Conservation (phyloP, 2,113 vertebrate species). For the Mola mola region DNA sequence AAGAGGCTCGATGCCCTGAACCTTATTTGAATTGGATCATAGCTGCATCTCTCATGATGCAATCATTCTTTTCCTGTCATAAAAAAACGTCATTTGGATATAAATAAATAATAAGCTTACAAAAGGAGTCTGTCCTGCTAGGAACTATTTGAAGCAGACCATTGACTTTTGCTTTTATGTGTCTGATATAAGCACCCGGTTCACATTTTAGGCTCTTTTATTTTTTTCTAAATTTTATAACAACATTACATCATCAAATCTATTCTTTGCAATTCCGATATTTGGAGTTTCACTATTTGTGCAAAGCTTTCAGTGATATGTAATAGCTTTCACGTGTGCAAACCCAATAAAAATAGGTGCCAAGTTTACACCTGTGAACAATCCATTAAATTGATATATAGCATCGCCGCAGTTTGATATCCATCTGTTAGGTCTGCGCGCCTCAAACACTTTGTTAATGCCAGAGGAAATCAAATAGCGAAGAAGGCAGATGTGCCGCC, state of each 20-base stretch:
- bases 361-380: constrained; percentile 14
- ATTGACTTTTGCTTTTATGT: no score
- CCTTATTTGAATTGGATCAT: constrained; percentile 56
- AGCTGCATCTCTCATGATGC: constrained; percentile 11
- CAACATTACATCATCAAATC: constrained; percentile 25
- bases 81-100: constrained; percentile 26
- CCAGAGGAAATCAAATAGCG: constrained; percentile 42
- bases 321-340: constrained; percentile 6
- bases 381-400: constrained; percentile 14
- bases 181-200: no score
- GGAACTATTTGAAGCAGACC: background rate
- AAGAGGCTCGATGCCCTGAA: constrained; percentile 24
- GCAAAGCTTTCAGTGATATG: constrained; percentile 7
- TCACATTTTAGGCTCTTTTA: no score
- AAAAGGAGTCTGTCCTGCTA: constrained; percentile 5
- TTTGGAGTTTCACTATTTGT: constrained; percentile 10
- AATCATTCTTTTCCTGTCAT: constrained; percentile 25
- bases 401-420: constrained; percentile 35
- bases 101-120: constrained; percentile 15
- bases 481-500: constrained; percentile 36
- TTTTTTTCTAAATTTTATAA: background rate
- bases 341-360: constrained; percentile 15
- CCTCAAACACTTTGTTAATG: constrained; percentile 29
- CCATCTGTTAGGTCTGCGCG: constrained; percentile 21
- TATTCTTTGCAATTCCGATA: constrained; percentile 13